Base-by-base conservation (phyloP, 1,140 invertebrate species). In the Drosophila nannoptera region DNA sequence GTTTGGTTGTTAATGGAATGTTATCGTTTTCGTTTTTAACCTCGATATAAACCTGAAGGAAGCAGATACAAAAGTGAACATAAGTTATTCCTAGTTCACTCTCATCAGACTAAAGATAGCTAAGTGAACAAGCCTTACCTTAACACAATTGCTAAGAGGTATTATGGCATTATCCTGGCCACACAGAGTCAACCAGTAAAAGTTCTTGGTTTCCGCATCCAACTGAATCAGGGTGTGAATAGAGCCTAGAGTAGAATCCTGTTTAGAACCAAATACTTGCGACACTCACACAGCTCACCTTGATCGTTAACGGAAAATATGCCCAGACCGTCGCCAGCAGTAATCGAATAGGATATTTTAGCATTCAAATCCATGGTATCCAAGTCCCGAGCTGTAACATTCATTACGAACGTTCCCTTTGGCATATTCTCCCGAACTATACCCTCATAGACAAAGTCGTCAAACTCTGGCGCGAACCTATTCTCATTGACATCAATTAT, bases 401-500 rank as follows among this genome's bases (percentile, higher is more conserved):
- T 93, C 63, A 95, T 93, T 38, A 97, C 95, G 4, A 92, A 91
- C 32, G 93, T 94, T 32, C 93, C 95, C 43, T 93, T 91, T 2
- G 93, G 94, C 78, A 92, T 92, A 90, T 96, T 97, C 88, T 96
- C 97, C 66, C 83, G 90, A 52, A 97, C 93, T 69, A 90, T 92
- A 35, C 94, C 93, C 31, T 92, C 90, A 6, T 94, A 90, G 35
- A 97, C 94, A 77, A 95, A 95, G 88, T 97, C 96, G 22, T 92
- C 92, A 89, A 99, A 99, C 40, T 92, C 90, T 0, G 98, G 98
- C 29, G 96, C 90, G 84, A 95, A 92, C 4, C 94, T 90, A 89
- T 98, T 98, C 89, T 98, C 96, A 88, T 98, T 97, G 8, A 99
- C 97, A 90, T 99, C 97, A 45, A 96, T 93, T 22, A 99, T 93